These are phyloP conservation scores for Drosophila siamana DNA, from an alignment of 2,888 invertebrate species.

Conservation along the genomic window DNA sequence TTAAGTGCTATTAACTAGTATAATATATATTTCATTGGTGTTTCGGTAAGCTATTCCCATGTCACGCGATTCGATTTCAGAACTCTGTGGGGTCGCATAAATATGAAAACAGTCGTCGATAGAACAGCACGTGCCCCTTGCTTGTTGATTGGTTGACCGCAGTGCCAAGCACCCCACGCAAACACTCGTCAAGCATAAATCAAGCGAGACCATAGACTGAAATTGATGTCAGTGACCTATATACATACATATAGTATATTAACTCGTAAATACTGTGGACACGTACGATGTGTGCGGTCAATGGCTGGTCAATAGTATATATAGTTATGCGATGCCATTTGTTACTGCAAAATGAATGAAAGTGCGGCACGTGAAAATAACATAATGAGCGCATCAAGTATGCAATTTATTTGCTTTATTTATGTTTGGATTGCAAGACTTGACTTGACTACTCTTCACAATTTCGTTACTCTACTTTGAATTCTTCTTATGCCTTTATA, in stretches of 20 bases:
- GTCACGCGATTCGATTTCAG: background rate
- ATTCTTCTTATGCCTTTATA: too few species aligned
- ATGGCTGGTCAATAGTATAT: conserved; percentile 46
- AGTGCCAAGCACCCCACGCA: background rate
- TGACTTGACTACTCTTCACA: too few species aligned
- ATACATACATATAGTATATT: conserved; percentile 1
- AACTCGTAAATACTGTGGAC: background rate
- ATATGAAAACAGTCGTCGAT: conserved; percentile 7
- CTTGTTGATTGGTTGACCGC: conserved; percentile 10
- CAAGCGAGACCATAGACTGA: conserved; percentile 37
- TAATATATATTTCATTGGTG: too few species aligned
- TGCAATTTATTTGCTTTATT: too few species aligned
- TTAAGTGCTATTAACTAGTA: too few species aligned
- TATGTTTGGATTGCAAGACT: too few species aligned
- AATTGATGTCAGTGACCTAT: conserved; percentile 52
- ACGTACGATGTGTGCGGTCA: conserved; percentile 37
- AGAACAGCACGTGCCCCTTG: conserved; percentile 41
- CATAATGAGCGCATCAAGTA: conserved; percentile 1
- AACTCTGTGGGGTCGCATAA: conserved; percentile 53
- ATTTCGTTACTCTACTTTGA: too few species aligned
- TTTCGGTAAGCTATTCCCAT: background rate
- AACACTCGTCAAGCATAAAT: conserved; percentile 43
- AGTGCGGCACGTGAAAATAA: conserved; percentile 36
- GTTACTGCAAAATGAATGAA: conserved; percentile 40
- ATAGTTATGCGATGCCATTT: conserved; percentile 55